phyloP scores from a whole-genome alignment of 2,888 invertebrate species.

The Priocnemis perturbator region DNA sequence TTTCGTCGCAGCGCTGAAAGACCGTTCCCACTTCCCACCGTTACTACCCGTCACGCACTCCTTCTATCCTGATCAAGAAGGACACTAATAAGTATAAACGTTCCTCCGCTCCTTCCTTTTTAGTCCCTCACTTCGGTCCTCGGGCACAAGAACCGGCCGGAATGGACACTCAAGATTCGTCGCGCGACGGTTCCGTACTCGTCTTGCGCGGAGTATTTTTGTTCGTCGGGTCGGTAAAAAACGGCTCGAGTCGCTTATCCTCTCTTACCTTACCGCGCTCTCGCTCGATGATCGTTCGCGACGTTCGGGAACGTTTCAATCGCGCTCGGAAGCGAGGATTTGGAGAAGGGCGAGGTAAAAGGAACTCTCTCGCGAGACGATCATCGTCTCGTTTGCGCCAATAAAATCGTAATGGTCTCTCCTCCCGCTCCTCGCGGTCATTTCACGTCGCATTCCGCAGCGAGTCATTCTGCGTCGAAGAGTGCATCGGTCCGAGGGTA shows the following conservation, averaged over 20 bases:
- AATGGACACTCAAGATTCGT: too few relatives aligned
- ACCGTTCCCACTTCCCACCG: too few relatives aligned
- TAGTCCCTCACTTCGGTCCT: too few relatives aligned
- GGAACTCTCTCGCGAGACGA: background rate
- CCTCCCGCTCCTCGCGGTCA: background rate
- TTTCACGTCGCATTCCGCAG: background rate
- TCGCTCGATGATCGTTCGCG: conserved; percentile 19
- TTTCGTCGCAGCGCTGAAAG: too few relatives aligned
- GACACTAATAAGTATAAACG: too few relatives aligned
- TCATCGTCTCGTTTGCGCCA: conserved; percentile 2
- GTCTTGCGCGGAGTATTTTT: too few relatives aligned
- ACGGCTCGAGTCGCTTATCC: conserved; percentile 34
- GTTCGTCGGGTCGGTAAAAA: too few relatives aligned
- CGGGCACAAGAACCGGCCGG: too few relatives aligned
- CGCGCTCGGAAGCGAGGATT: conserved; percentile 1
- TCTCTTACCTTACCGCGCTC: conserved; percentile 35
- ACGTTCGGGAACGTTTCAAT: conserved; percentile 25
- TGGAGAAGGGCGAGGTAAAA: background rate
- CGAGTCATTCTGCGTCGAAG: background rate
- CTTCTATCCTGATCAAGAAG: too few relatives aligned
- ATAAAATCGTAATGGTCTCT: background rate
- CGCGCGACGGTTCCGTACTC: too few relatives aligned
- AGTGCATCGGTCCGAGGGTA: background rate
- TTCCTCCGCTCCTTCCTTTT: too few relatives aligned
- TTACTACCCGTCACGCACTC: too few relatives aligned